Conservation (phyloP, 2,113 vertebrate species). For the Saccopteryx leptura region DNA sequence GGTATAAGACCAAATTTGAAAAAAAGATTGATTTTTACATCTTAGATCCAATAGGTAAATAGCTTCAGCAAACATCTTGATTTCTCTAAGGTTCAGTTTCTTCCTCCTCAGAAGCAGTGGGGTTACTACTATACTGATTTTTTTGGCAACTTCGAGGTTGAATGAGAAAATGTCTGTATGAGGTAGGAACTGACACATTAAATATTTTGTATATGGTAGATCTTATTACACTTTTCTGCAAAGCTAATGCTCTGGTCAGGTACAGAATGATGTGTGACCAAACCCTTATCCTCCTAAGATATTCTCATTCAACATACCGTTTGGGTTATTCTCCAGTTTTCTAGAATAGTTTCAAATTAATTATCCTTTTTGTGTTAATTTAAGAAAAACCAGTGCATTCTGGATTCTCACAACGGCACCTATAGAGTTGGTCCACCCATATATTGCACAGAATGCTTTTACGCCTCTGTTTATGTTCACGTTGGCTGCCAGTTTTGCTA, state of each 20-base stretch:
- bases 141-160: background rate
- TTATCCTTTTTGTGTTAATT: background rate
- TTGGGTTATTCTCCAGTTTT: background rate
- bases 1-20: background rate
- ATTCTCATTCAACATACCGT: background rate
- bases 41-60: background rate
- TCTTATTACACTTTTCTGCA: background rate
- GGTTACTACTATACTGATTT: background rate
- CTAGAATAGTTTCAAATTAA: background rate
- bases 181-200: background rate
- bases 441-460: background rate
- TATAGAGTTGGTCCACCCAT: background rate
- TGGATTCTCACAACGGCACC: background rate
- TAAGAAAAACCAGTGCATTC: background rate
- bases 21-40: background rate
- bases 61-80: background rate
- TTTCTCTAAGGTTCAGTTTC: background rate
- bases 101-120: background rate
- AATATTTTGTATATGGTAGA: background rate
- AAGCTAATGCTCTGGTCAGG: background rate
- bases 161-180: background rate
- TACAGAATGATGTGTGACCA: background rate
- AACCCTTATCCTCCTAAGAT: background rate
- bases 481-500: background rate
- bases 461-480: background rate